Percentiles rank a stretch among this genome's conserved stretches.
These are phyloP conservation scores for Numenius phaeopus DNA, from an alignment of 2,797 vertebrate genomes.

Conservation along the genomic window DNA sequence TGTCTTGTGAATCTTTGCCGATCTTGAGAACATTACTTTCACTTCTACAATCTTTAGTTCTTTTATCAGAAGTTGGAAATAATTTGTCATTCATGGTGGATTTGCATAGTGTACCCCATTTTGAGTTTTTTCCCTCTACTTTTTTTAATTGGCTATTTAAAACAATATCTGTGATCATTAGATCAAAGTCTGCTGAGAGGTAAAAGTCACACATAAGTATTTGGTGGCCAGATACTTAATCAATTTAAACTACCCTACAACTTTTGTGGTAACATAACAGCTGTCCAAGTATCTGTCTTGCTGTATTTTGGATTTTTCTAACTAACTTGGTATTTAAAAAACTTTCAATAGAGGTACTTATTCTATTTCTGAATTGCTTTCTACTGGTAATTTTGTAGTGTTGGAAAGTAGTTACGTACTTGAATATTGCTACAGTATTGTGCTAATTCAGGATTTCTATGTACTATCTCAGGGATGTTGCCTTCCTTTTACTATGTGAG, in stretches of 20 bases:
- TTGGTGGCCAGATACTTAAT: not conserved
- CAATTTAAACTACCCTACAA: not conserved
- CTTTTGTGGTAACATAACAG: not conserved
- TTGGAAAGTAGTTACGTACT: not conserved
- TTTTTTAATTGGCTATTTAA: not conserved
- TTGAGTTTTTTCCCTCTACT: not conserved
- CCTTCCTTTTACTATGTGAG: not conserved
- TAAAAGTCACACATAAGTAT: not conserved
- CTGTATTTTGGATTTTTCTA: not conserved
- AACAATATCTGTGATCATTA: not conserved
- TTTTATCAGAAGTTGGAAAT: not conserved
- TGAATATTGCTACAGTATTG: not conserved
- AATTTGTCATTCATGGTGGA: not conserved
- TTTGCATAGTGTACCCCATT: not conserved
- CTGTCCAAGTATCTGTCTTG: not conserved
- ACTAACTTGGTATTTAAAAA: not conserved
- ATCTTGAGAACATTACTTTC: not conserved
- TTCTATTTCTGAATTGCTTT: not conserved
- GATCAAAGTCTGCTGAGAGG: not conserved
- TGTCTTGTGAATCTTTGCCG: not conserved
- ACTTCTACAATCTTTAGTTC: not conserved
- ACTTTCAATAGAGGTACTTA: rapidly evolving
- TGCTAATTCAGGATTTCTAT: not conserved
- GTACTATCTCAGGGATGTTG: not conserved
- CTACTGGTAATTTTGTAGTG: not conserved